Base-by-base conservation (phyloP, 1,140 invertebrate species). In the Sinella curviseta region DNA sequence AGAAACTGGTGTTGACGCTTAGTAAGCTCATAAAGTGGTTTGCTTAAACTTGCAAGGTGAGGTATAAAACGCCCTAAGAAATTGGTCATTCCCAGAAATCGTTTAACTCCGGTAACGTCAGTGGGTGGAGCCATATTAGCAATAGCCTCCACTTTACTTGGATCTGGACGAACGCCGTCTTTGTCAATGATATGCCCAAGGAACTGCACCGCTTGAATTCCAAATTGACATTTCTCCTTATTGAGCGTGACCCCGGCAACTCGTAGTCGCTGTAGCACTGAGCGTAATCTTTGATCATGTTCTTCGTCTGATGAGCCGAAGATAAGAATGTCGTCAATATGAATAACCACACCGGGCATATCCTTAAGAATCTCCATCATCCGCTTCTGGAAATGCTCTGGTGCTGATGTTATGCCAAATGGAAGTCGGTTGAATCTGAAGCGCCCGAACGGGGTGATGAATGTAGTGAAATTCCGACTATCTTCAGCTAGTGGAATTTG, bases 121-220 rank as follows among this genome's bases (percentile, higher is more conserved):
- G 16, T 73, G 55, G 85, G 82, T 30, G 31, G 55, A 0, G 79
- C 74, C 20, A 85, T 73, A 30, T 85, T 82, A 60, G 67, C 35
- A 0, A 87, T 85, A 31, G 86, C 86, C 26, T 79, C 76, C 17
- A 86, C 74, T 77, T 87, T 87, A 8, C 77, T 80, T 8, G 83
- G 83, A 81, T 88, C 86, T 55, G 85, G 80, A 73, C 82, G 80
- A n/a, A n/a, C n/a, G n/a, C n/a, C n/a, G n/a, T n/a, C n/a, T n/a
- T n/a, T n/a, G n/a, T n/a, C n/a, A n/a, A 89, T 81, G 24, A 85
- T 83, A 74, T 87, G 85, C 4, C 87, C 88, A 17, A 87, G 76
- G 82, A 86, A 87, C 67, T 82, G 84, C 0, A 87, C 77, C 79
- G 82, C 80, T 75, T 67, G 74, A 36, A 82, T 76, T 60, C 79